Evolutionary conservation across 2,797 vertebrate species (phyloP).

Genomic region (Sebastes hopkinsi): DNA sequence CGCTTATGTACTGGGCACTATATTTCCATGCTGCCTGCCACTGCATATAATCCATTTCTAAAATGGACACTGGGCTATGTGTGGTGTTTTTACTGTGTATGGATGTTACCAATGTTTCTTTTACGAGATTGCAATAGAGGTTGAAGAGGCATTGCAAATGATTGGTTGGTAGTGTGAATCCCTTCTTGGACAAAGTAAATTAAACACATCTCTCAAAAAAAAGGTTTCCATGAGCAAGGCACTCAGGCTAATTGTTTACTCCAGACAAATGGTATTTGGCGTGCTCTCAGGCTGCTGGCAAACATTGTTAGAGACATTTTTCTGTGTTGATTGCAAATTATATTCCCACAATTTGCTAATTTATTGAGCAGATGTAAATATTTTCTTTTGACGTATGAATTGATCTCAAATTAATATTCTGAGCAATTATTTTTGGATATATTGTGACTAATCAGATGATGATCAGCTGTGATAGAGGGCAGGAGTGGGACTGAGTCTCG

Average conservation of each 20-base stretch:
- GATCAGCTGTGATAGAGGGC: neutral
- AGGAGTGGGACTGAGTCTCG: fast-evolving
- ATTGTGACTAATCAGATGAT: neutral
- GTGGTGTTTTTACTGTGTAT: slow-evolving; percentile 8
- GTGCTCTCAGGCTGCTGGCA: slow-evolving; percentile 64
- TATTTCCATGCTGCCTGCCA: slow-evolving; percentile 36
- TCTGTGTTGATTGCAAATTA: neutral
- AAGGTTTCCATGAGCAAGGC: slow-evolving; percentile 30
- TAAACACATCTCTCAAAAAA: slow-evolving; percentile 2
- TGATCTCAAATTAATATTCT: neutral
- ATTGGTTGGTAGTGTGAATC: slow-evolving; percentile 5
- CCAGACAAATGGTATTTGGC: slow-evolving; percentile 58
- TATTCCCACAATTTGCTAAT: neutral
- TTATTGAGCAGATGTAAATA: neutral
- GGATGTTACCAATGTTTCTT: neutral
- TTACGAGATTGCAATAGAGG: neutral
- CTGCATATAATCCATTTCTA: slow-evolving; percentile 37
- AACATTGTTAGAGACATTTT: neutral
- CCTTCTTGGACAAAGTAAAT: slow-evolving; percentile 5
- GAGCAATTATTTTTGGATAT: neutral
- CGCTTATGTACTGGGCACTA: slow-evolving; percentile 25
- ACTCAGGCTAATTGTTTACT: slow-evolving; percentile 57
- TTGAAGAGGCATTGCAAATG: neutral
- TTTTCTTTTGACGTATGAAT: neutral
- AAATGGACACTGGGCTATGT: slow-evolving; percentile 21